Base-by-base conservation (phyloP, 2,888 invertebrate species). In the Eupeodes luniger region DNA sequence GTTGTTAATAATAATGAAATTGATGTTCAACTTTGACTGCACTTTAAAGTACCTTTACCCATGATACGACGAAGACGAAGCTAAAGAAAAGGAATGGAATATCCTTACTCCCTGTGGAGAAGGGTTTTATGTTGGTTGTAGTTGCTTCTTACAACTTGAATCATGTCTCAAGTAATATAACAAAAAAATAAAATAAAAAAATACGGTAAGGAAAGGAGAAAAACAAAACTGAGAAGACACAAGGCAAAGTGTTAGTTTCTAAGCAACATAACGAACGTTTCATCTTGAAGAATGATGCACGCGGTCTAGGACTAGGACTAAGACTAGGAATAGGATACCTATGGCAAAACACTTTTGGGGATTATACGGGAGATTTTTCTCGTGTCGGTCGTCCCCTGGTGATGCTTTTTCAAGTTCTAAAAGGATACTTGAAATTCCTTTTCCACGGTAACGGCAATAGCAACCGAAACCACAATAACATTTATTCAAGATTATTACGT, bases 401-500 rank as follows among this genome's bases (percentile, higher is more conserved):
- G 16, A 40, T 34, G 64, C 47, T 55, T 55, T 49, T 78, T n/a
- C 36, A 14, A 10, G 55, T 16, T 11, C 19, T 36, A 44, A 74
- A 84, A 55, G 83, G 80, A 80, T 84, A 76, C 76, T 87, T 81
- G 36, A 84, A 80, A 80, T 84, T 84, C 80, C 27, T 80, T 69
- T 55, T 55, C 77, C 86, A 83, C 72, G 86, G 40, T 27, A 27
- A 27, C 27, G 27, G 27, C 27, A 80, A 88, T 75, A 85, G 47
- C 84, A 88, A 88, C 85, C 77, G 62, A 69, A 88, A 85, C 85
- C 79, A 85, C 89, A 81, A 89, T 89, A 85, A 80, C 87, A 81
- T 90, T 89, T 90, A 83, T 85, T 79, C 79, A 87, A 89, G 90
- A 90, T 90, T 90, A 90, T 89, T 90, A 78, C 81, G 85, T 90